Evolutionary conservation across 2,888 invertebrate genomes (phyloP).

Genomic region (Folsomia manolachei): DNA sequence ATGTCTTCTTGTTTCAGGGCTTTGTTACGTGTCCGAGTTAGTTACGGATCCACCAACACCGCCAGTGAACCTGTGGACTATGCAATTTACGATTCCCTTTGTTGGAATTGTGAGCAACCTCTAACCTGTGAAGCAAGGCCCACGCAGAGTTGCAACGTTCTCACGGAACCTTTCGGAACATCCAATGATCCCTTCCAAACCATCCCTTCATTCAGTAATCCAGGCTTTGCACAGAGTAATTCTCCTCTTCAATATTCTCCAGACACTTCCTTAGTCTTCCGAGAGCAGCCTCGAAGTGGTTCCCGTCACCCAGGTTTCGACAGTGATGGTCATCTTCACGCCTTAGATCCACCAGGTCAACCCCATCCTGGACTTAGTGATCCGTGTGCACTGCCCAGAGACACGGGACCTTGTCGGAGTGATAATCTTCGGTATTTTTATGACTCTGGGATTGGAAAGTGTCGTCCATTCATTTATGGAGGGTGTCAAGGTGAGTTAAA

Average conservation of each 20-base stretch:
- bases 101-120: constrained; percentile 46
- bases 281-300: neutral
- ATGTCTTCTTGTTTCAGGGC: constrained; percentile 31
- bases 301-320: constrained; percentile 8
- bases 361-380: constrained; percentile 45
- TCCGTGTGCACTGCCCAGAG: constrained; percentile 43
- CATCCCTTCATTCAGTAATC: constrained; percentile 37
- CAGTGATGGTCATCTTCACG: neutral
- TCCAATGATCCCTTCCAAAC: constrained; percentile 44
- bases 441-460: constrained; percentile 36
- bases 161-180: constrained; percentile 47
- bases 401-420: constrained; percentile 47
- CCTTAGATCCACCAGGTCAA: no score
- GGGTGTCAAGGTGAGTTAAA: constrained; percentile 50
- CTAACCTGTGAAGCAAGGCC: constrained; percentile 45
- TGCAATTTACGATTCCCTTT: constrained; percentile 47
- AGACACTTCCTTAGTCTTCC: constrained; percentile 34
- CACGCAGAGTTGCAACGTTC: constrained; percentile 49
- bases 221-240: constrained; percentile 45
- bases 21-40: constrained; percentile 39
- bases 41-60: constrained; percentile 43
- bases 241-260: constrained; percentile 46
- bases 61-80: constrained; percentile 46
- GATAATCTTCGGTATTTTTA: constrained; percentile 48
- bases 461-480: constrained; percentile 48